These are phyloP conservation scores for Diabrotica balteata DNA, from an alignment of 2,888 invertebrate species.

Conservation along the genomic window DNA sequence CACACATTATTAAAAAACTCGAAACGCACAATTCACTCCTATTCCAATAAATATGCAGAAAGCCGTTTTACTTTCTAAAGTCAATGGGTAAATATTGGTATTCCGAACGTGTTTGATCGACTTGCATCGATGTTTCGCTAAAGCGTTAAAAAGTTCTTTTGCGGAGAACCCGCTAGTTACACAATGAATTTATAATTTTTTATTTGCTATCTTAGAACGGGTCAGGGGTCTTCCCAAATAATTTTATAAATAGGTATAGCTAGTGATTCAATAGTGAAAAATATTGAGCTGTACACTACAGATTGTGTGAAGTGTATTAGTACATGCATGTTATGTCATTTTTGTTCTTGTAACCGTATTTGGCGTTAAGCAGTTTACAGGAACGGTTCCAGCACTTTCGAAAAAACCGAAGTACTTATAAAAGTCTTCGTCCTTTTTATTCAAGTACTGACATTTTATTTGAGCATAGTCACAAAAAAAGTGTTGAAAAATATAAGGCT, in stretches of 20 bases:
- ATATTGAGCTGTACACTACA: too few species aligned
- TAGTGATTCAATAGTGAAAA: too few species aligned
- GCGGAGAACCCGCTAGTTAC: neutral
- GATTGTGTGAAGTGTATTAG: neutral
- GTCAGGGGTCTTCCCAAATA: conserved; percentile 5
- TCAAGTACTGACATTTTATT: too few species aligned
- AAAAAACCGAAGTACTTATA: too few species aligned
- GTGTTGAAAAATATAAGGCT: too few species aligned
- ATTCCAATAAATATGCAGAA: conserved; percentile 3
- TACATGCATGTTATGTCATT: neutral
- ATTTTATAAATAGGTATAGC: neutral
- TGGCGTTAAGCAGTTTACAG: conserved; percentile 5
- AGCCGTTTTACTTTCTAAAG: too few species aligned
- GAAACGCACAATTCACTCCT: too few species aligned
- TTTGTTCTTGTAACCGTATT: conserved; percentile 4
- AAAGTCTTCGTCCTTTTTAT: too few species aligned
- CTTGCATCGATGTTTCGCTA: neutral
- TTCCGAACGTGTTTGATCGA: neutral
- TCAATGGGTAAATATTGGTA: neutral
- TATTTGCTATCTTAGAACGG: conserved; percentile 1
- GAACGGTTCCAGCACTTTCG: neutral
- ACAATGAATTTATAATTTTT: neutral
- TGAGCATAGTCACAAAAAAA: too few species aligned
- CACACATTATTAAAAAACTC: neutral
- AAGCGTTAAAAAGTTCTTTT: neutral